Evolutionary conservation across 2,113 vertebrate species (phyloP).

Genomic region (Oenanthe oenanthe): DNA sequence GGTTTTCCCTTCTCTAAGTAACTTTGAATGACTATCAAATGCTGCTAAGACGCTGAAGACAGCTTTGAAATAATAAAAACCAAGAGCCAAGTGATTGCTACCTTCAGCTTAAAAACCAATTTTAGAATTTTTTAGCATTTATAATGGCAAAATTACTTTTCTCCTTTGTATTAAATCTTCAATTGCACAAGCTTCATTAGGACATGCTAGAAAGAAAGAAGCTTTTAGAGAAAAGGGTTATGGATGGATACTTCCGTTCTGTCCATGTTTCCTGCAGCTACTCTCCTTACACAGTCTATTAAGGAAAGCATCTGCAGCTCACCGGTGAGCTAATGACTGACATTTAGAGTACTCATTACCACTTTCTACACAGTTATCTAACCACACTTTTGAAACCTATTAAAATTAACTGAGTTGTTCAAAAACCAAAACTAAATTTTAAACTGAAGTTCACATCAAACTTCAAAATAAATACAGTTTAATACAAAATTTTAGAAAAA

Average conservation of each 20-base stretch:
- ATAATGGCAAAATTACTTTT: neutral
- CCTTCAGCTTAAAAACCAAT: neutral
- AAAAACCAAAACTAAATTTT: neutral
- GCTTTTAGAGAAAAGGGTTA: neutral
- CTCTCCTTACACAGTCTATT: neutral
- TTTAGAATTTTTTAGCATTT: conserved; percentile 2
- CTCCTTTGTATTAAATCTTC: neutral
- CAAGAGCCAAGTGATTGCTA: neutral
- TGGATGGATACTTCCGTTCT: neutral
- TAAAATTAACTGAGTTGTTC: neutral
- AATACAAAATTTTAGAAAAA: neutral
- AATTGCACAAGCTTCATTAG: neutral
- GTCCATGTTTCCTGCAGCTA: neutral
- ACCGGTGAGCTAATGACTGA: neutral
- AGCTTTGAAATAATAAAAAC: neutral
- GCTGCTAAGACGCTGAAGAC: neutral
- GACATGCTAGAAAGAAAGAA: neutral
- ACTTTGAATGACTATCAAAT: neutral
- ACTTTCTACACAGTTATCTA: neutral
- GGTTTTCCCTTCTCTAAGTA: neutral
- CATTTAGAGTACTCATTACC: neutral
- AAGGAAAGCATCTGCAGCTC: neutral
- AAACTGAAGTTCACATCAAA: neutral
- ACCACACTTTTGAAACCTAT: neutral
- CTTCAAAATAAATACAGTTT: conserved; percentile 57